phyloP scores from a whole-genome alignment of 2,888 invertebrate species.

The Caenorhabditis sp. region DNA sequence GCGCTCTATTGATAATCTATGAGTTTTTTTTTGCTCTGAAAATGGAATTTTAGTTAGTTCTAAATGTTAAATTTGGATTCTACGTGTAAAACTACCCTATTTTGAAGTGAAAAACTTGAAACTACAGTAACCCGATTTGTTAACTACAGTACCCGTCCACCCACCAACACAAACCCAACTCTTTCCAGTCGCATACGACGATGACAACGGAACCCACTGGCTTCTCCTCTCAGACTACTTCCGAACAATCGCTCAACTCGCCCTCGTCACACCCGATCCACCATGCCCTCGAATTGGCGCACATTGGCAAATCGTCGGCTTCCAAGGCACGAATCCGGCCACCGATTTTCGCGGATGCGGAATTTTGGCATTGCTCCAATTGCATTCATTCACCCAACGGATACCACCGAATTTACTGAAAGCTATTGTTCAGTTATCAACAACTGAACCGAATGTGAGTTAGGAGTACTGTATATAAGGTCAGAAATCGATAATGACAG shows the following conservation, averaged over 20 bases:
- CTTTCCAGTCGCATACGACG: slow-evolving; percentile 13
- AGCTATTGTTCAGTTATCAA: slow-evolving; percentile 39
- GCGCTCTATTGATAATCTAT: too few species aligned
- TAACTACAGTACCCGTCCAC: too few species aligned
- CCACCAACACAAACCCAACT: too few species aligned
- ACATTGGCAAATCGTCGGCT: slow-evolving; percentile 54
- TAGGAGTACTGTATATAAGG: too few species aligned
- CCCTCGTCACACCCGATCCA: not conserved
- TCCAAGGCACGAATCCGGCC: slow-evolving; percentile 44
- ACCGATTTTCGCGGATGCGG: slow-evolving; percentile 55
- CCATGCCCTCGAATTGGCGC: slow-evolving; percentile 19
- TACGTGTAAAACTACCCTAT: too few species aligned
- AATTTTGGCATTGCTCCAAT: slow-evolving; percentile 48
- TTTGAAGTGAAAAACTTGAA: too few species aligned
- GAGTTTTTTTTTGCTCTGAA: too few species aligned
- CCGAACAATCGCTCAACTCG: slow-evolving; percentile 11
- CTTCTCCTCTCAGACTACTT: slow-evolving; percentile 41
- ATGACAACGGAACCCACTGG: slow-evolving; percentile 42
- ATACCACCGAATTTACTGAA: slow-evolving; percentile 21
- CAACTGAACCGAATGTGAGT: slow-evolving; percentile 43
- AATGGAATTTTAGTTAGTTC: too few species aligned
- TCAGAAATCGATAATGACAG: too few species aligned
- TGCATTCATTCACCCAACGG: slow-evolving; percentile 35
- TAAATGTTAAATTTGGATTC: too few species aligned
- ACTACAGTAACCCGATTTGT: too few species aligned